These are phyloP conservation scores for Cuniculus paca DNA, from an alignment of 2,797 vertebrate species.

Conservation along the genomic window DNA sequence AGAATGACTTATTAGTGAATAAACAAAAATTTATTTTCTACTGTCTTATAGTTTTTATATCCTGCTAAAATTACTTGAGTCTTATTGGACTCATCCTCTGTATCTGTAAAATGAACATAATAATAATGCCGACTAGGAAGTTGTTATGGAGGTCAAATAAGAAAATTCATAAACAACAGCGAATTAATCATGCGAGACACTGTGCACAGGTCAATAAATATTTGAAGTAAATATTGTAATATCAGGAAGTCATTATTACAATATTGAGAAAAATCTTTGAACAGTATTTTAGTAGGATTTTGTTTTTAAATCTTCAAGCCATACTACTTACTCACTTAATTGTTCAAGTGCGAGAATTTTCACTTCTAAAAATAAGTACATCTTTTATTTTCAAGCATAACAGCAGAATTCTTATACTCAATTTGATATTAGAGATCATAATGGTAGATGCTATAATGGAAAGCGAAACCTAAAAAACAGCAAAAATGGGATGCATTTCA, in stretches of 20 bases:
- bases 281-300: neutral
- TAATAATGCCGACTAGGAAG: neutral
- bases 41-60: neutral
- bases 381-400: neutral
- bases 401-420: neutral
- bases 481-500: conserved; percentile 10
- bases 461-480: neutral
- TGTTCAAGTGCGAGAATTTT: neutral
- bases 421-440: neutral
- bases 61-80: neutral
- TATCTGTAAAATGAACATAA: neutral
- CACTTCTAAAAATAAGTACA: neutral
- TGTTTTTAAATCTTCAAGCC: neutral
- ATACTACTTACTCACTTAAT: neutral
- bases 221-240: neutral
- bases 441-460: neutral
- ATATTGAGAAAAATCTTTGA: neutral
- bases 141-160: neutral
- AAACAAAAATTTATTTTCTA: neutral
- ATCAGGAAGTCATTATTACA: neutral
- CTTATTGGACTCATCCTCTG: neutral
- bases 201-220: neutral
- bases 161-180: neutral
- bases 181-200: neutral
- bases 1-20: neutral